Percentiles rank a stretch among this genome's conserved stretches.
Evolutionary conservation across 2,113 vertebrate genomes (phyloP).

Genomic region (Plestiodon gilberti): DNA sequence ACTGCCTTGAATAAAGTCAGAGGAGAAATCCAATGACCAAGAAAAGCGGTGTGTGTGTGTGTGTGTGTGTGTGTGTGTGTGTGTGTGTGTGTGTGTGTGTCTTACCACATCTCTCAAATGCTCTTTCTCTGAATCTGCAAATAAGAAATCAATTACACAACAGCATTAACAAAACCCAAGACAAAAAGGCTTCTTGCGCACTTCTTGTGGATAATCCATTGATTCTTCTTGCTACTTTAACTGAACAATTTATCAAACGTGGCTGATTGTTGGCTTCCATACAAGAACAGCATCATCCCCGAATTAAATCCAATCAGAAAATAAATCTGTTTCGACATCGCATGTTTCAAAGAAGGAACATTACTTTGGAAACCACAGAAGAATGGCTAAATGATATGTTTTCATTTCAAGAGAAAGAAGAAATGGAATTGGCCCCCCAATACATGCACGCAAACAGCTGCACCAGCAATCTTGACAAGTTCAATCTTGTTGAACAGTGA

Average conservation of each 20-base stretch:
- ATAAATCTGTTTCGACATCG: conserved; percentile 18
- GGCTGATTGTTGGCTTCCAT: conserved; percentile 31
- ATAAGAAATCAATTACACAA: conserved; percentile 50
- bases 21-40: too few relatives aligned
- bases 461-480: conserved; percentile 62
- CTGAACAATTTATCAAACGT: conserved; percentile 23
- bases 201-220: conserved; percentile 25
- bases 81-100: too few relatives aligned
- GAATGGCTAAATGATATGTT: conserved; percentile 40
- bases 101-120: conserved; percentile 38
- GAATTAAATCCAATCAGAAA: conserved; percentile 50
- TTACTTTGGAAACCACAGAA: conserved; percentile 50
- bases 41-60: too few relatives aligned
- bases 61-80: too few relatives aligned
- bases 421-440: conserved; percentile 44
- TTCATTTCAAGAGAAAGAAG: conserved; percentile 49
- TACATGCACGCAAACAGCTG: background rate
- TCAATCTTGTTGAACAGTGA: conserved; percentile 69
- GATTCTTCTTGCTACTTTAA: background rate
- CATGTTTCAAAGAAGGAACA: conserved; percentile 36
- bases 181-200: conserved; percentile 39
- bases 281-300: conserved; percentile 38
- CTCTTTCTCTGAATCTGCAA: conserved; percentile 38
- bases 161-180: conserved; percentile 48
- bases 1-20: too few relatives aligned